Evolutionary conservation across 2,113 vertebrate genomes (phyloP).

Genomic region (Antechinus stuartii): DNA sequence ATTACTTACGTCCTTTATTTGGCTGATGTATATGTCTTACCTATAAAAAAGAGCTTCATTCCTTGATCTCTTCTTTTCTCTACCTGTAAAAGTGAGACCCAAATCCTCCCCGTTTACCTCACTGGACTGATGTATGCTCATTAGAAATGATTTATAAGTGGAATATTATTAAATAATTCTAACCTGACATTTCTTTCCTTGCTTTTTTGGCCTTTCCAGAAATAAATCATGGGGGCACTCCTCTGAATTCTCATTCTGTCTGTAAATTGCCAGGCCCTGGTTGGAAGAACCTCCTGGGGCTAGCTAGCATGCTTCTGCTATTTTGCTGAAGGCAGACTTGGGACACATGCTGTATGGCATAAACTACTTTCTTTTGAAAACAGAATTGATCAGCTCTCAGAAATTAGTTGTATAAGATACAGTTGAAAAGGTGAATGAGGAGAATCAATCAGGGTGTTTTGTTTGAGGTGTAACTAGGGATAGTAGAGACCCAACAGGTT

Average conservation of each 20-base stretch:
- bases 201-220: slow-evolving; percentile 43
- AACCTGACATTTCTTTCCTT: slow-evolving; percentile 36
- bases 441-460: not conserved
- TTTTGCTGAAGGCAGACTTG: not conserved
- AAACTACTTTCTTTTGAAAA: slow-evolving; percentile 12
- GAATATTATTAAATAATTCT: slow-evolving; percentile 30
- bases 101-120: not conserved
- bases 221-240: not conserved
- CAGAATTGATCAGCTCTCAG: not conserved
- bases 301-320: not conserved
- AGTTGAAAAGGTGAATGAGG: not conserved
- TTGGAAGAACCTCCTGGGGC: slow-evolving; percentile 12
- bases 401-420: not conserved
- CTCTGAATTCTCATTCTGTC: not conserved
- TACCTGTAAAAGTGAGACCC: not conserved
- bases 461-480: not conserved
- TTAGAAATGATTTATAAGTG: slow-evolving; percentile 13
- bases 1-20: not conserved
- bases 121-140: not conserved
- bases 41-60: not conserved
- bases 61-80: not conserved
- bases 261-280: slow-evolving; percentile 10
- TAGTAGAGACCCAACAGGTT: not conserved
- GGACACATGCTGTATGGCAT: not conserved
- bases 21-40: not conserved